A percentile compares a stretch with the other conserved stretches of the same genome.
These are phyloP conservation scores for Steatornis caripensis DNA, from an alignment of 2,113 vertebrate genomes.

Conservation along the genomic window DNA sequence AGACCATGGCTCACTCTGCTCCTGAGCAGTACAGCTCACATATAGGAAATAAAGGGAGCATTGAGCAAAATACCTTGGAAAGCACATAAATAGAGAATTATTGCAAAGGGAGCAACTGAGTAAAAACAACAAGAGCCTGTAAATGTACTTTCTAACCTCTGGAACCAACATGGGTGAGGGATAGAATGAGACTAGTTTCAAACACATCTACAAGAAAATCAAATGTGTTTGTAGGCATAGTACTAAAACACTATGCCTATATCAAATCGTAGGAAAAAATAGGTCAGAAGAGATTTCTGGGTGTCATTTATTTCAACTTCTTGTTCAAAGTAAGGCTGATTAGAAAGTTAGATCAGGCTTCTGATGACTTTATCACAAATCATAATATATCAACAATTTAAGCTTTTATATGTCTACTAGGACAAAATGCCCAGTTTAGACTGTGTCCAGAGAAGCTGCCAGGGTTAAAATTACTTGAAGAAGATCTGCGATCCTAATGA, in stretches of 20 bases:
- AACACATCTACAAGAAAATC: neutral
- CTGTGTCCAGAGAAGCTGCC: neutral
- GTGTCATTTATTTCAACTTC: neutral
- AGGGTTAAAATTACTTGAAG: neutral
- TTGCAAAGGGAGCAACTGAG: neutral
- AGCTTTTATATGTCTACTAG: neutral
- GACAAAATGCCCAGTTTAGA: neutral
- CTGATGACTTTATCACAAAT: neutral
- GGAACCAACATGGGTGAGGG: neutral
- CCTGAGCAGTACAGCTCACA: neutral
- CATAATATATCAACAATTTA: neutral
- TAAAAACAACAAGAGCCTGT: neutral
- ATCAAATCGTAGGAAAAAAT: neutral
- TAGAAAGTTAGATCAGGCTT: neutral
- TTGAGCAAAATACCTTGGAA: neutral
- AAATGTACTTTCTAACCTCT: neutral
- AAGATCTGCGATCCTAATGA: neutral
- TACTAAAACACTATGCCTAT: neutral
- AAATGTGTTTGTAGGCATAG: neutral
- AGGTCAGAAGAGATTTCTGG: neutral
- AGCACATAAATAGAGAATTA: neutral
- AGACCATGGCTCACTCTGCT: neutral
- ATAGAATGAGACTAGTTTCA: neutral
- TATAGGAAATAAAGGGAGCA: fast-evolving
- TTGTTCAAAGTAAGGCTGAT: neutral